Evolutionary conservation across 2,113 vertebrate genomes (phyloP).

Genomic region (Halichoeres trimaculatus): DNA sequence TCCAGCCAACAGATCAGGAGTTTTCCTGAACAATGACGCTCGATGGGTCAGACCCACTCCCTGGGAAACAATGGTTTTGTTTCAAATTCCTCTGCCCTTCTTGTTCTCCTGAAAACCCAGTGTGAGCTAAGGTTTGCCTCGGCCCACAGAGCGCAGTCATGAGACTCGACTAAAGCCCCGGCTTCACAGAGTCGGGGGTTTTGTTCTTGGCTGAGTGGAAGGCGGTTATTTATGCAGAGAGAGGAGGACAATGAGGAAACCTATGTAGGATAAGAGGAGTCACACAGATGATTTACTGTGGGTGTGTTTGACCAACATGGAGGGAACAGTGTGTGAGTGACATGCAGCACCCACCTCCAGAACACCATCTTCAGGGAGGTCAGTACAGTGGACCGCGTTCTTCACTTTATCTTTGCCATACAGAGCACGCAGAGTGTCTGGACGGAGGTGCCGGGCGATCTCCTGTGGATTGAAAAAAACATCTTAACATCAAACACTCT

Average conservation of each 20-base stretch:
- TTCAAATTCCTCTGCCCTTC: slow-evolving; percentile 70
- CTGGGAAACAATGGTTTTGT: slow-evolving; percentile 78
- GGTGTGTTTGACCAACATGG: neutral
- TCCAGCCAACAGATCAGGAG: slow-evolving; percentile 79
- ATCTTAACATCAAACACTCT: neutral
- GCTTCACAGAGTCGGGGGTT: slow-evolving; percentile 38
- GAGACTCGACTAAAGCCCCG: slow-evolving; percentile 59
- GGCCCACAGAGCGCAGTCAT: slow-evolving; percentile 78
- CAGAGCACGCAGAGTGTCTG: slow-evolving; percentile 87
- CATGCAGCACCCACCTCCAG: slow-evolving; percentile 86
- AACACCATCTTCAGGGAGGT: slow-evolving; percentile 92
- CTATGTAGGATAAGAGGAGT: slow-evolving; percentile 26
- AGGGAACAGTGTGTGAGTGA: neutral
- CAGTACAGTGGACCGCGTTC: slow-evolving; percentile 94
- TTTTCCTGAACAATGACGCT: slow-evolving; percentile 78
- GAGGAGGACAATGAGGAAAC: slow-evolving; percentile 34
- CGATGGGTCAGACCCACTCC: slow-evolving; percentile 75
- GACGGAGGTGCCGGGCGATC: slow-evolving; percentile 90
- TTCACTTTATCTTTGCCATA: slow-evolving; percentile 92
- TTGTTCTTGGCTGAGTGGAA: slow-evolving; percentile 51
- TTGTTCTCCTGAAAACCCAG: slow-evolving; percentile 64
- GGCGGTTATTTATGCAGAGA: slow-evolving; percentile 46
- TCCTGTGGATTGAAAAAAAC: slow-evolving; percentile 84
- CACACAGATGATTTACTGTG: slow-evolving; percentile 11
- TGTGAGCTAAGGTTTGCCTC: slow-evolving; percentile 61